Evolutionary conservation across 2,113 vertebrate species (phyloP).

Genomic region (Corythornis madagascariensis): DNA sequence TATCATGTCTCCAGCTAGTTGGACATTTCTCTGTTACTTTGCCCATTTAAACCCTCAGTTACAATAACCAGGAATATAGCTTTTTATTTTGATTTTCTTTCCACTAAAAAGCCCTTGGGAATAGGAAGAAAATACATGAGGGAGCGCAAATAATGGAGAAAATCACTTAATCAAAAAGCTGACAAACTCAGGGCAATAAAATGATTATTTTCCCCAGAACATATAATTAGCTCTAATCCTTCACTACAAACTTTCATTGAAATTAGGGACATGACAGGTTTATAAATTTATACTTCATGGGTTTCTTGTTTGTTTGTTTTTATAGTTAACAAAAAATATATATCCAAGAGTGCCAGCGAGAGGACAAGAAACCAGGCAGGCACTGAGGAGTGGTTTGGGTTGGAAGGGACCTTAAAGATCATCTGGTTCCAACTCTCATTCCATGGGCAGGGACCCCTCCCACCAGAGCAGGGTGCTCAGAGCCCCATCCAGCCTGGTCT

Average conservation of each 20-base stretch:
- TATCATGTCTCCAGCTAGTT: background rate
- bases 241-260: background rate
- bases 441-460: too few relatives aligned
- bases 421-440: too few relatives aligned
- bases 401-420: too few relatives aligned
- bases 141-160: background rate
- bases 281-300: background rate
- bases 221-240: background rate
- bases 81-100: background rate
- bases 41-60: background rate
- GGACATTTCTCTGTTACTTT: background rate
- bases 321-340: background rate
- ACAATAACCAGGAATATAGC: background rate
- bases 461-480: too few relatives aligned
- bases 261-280: background rate
- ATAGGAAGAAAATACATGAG: background rate
- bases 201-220: background rate
- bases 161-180: background rate
- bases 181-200: background rate
- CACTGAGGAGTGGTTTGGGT: background rate
- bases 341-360: accelerated
- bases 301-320: background rate
- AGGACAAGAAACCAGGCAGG: background rate
- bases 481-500: too few relatives aligned
- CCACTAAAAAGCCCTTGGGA: background rate